Conservation (phyloP, 2,888 invertebrate species). For the Xanthia togata region DNA sequence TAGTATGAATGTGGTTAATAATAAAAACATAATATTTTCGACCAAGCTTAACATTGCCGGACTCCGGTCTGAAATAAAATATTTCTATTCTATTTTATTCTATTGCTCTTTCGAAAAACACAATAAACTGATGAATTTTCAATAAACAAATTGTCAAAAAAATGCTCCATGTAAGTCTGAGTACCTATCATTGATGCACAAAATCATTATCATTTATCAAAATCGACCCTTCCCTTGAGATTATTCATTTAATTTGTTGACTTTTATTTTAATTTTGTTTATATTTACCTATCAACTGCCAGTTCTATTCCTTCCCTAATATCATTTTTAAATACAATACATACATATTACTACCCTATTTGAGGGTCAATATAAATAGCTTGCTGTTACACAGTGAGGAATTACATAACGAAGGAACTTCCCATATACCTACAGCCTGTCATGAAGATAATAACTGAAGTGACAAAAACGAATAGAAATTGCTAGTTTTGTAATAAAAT, state of each 20-base stretch:
- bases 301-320: no score
- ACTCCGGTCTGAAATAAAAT: no score
- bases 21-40: neutral
- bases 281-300: no score
- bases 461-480: neutral
- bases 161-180: neutral
- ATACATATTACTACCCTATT: constrained; percentile 18
- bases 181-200: neutral
- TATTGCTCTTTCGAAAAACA: neutral
- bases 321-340: neutral
- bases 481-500: constrained; percentile 10
- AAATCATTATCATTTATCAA: no score
- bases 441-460: constrained; percentile 4
- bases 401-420: constrained; percentile 10
- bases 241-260: no score
- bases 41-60: no score
- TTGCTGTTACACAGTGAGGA: constrained; percentile 5
- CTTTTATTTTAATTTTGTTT: no score
- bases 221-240: neutral
- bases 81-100: no score
- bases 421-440: neutral
- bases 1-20: neutral
- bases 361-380: constrained; percentile 16
- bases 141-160: neutral
- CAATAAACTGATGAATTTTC: neutral